Evolutionary conservation across 2,888 invertebrate genomes (phyloP), one percentile per base, ranked within the genome.

Genomic region (Panopea generosa): DNA sequence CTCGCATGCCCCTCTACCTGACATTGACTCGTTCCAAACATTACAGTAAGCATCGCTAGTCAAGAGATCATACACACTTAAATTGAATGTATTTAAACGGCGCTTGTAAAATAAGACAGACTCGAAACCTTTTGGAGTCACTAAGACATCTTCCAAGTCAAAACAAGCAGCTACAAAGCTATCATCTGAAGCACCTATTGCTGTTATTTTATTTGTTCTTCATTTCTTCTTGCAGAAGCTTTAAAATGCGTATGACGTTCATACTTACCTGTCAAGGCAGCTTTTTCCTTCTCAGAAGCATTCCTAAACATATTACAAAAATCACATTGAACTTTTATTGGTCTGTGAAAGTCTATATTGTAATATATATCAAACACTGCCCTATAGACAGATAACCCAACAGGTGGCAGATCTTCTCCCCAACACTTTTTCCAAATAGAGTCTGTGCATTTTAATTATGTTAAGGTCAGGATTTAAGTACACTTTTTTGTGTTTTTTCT

Each of bases 71-170:
- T 59, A 59, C 11, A 45, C 18, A 26, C 45, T 59, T 7, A 59
- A 59, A n/a, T 61, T 61, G 29, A n/a, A 61, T 18, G 47, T 49
- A 49, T 45, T 61, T 7, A 61, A 20, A 11, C 60, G 22, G 1
- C 56, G 7, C 11, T 56, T 56, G 20, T 56, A 56, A 56, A 33
- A 56, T 3, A 56, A 20, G 38, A 29, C 33, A 6, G n/a, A 18
- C 27, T 56, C 56, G n/a, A 56, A 56, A 18, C 56, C 33, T 18
- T 56, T 16, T n/a, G 56, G 56, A 2, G 56, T 18, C 1, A 56
- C 20, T 9, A 56, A 27, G 18, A 56, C 38, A 20, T 56, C 33
- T 26, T 56, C 56, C 3, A 56, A 14, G 38, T 56, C 56, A 38
- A 56, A 56, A 33, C 33, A 56, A 2, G 33, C 56, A 33, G 11